Evolutionary conservation across 2,797 vertebrate genomes (phyloP), one percentile per base, ranked within the genome.

Genomic region (Enteromius anoplus): DNA sequence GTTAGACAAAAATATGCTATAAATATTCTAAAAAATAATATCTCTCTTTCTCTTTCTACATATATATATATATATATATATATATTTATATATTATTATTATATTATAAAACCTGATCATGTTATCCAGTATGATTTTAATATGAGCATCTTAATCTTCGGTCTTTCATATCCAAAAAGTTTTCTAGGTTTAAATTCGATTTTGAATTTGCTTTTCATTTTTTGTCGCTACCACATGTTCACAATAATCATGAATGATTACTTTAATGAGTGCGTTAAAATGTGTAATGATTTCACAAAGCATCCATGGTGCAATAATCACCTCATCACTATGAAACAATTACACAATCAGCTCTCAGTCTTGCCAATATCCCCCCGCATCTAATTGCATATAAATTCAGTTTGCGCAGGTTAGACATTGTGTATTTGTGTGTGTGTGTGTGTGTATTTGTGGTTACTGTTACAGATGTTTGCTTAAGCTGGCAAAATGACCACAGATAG

Each of bases 401-500:
- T 42, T 45, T 11, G 71, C 47, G 60, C 53, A 60, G 53, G 68
- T 53, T 17, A 72, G 34, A 64, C 55, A 4, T 32, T 21, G 26
- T 73, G 47, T 40, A 7, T 51, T 1, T 49, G 21, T 49, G 60
- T 80, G 47, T 37, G 21, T 80, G 47, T 37, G 21, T 66, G 19
- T 15, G 23, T 53, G 29, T 75, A 34, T 26, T 17, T 71, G 12
- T 37, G 68, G 58, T 40, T 12, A 53, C 92, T 88, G 93, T 88
- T 89, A 92, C 92, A 68, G 1, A 55, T 68, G 93, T 92, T 88
- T 69, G 72, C 73, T 82, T 66, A 76, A 75, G 58, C 68, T 81
- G 86, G 53, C 76, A 81, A 19, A 37, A 32, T 40, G 79, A 45
- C 75, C 62, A 65, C 69, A 70, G 49, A 55, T 65, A 47, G 45